phyloP scores from a whole-genome alignment of 2,888 invertebrate species.

The Drosophila borealis region DNA sequence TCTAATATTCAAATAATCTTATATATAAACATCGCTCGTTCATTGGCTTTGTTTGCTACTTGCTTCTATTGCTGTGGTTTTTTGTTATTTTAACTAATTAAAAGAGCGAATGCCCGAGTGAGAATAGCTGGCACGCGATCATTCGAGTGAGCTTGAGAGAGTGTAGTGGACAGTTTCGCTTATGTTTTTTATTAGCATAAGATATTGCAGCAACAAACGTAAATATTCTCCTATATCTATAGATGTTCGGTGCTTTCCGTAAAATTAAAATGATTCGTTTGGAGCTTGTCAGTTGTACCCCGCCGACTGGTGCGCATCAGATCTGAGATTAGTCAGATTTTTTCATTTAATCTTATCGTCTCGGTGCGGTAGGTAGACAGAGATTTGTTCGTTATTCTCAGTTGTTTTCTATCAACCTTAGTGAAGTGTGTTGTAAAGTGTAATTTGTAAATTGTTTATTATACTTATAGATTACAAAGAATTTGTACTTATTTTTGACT shows the following conservation, averaged over 20 bases:
- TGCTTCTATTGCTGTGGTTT: conserved; percentile 10
- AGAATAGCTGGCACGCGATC: conserved; percentile 16
- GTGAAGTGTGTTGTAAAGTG: conserved; percentile 11
- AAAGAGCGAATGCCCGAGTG: conserved; percentile 21
- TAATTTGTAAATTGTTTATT: conserved; percentile 6
- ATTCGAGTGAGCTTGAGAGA: not conserved
- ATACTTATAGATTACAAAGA: not conserved
- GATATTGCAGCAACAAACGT: conserved; percentile 47
- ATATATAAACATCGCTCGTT: conserved; percentile 20
- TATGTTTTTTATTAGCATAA: conserved; percentile 67
- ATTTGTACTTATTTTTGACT: not conserved
- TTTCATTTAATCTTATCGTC: conserved; percentile 45
- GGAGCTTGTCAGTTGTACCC: conserved; percentile 27
- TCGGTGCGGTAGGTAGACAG: conserved; percentile 47
- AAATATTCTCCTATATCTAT: conserved; percentile 24
- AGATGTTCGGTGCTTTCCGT: conserved; percentile 26
- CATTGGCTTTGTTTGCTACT: conserved; percentile 10
- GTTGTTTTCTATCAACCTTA: conserved; percentile 12
- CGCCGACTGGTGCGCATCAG: conserved; percentile 38
- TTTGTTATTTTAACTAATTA: conserved; percentile 41
- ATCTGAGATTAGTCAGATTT: conserved; percentile 48
- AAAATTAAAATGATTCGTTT: conserved; percentile 31
- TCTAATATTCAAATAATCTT: conserved; percentile 15
- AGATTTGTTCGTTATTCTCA: conserved; percentile 18
- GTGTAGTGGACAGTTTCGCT: conserved; percentile 20